Percentiles rank a stretch among this genome's conserved stretches.
Conservation (phyloP, 2,113 vertebrate species). For the Pterocles gutturalis region DNA sequence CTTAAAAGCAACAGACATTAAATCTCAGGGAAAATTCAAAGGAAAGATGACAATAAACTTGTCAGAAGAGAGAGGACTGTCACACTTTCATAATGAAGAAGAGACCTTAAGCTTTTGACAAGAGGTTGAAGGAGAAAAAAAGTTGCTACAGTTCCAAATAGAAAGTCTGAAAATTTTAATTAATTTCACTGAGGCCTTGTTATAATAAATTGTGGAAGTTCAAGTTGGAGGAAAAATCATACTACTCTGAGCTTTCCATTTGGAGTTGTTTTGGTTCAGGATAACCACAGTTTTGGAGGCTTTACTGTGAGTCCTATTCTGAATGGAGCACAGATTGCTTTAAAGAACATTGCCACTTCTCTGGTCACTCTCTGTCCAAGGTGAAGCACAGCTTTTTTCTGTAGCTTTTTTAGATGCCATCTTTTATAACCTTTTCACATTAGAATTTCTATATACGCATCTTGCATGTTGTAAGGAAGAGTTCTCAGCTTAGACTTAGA, state of each 20-base stretch:
- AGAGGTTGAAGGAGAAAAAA: not conserved
- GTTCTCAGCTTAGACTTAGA: not conserved
- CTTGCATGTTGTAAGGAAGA: not conserved
- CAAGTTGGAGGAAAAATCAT: not conserved
- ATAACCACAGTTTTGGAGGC: not conserved
- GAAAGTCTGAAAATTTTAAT: not conserved
- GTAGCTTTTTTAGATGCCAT: not conserved
- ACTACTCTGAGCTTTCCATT: not conserved
- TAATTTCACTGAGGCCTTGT: not conserved
- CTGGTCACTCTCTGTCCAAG: not conserved
- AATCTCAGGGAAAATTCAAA: not conserved
- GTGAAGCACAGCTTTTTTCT: not conserved
- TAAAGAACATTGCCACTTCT: not conserved
- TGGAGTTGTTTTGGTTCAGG: not conserved
- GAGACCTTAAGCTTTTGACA: not conserved
- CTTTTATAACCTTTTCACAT: not conserved
- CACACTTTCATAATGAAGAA: fast-evolving
- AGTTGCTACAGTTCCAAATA: not conserved
- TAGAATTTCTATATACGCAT: not conserved
- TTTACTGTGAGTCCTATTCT: not conserved
- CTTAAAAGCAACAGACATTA: not conserved
- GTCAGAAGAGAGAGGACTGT: not conserved
- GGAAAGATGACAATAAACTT: not conserved
- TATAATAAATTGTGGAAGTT: not conserved
- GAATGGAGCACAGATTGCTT: not conserved